phyloP scores from a whole-genome alignment of 1,140 invertebrate species.

The Ptiloglossa arizonensis region DNA sequence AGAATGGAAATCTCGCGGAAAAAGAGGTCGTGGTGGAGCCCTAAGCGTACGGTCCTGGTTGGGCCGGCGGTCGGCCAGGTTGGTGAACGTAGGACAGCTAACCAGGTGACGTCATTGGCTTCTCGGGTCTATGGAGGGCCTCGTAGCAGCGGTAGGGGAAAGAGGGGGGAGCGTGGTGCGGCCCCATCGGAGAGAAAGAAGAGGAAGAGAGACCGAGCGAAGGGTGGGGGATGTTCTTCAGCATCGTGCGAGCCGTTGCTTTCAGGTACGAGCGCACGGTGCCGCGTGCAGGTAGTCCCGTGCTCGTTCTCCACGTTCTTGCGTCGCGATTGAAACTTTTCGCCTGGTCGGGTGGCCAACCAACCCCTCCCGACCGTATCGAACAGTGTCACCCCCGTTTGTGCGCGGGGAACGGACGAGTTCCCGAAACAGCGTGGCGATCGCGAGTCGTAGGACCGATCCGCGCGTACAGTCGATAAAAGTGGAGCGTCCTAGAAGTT shows the following conservation, averaged over 20 bases:
- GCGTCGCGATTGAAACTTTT: conserved; percentile 17
- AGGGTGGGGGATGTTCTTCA: conserved; percentile 75
- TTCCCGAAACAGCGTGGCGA: background rate
- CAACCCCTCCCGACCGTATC: background rate
- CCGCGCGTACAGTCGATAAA: background rate
- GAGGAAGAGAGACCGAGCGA: conserved; percentile 58
- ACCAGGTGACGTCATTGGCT: conserved; percentile 75
- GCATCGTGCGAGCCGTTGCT: conserved; percentile 72
- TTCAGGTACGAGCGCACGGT: conserved; percentile 76
- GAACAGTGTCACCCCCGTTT: background rate
- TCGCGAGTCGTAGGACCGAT: background rate
- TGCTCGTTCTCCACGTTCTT: conserved; percentile 52
- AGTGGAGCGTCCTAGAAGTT: conserved; percentile 10
- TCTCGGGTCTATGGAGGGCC: conserved; percentile 69
- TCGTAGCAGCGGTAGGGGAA: conserved; percentile 22
- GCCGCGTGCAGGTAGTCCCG: conserved; percentile 73
- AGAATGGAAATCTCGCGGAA: background rate
- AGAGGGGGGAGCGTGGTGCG: conserved; percentile 44
- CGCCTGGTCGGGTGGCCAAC: background rate
- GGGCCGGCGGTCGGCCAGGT: conserved; percentile 60
- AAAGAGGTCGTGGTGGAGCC: conserved; percentile 25
- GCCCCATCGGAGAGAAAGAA: conserved; percentile 53
- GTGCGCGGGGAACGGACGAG: background rate
- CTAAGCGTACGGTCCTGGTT: conserved; percentile 47
- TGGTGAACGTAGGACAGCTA: conserved; percentile 76